phyloP scores from a whole-genome alignment of 2,797 vertebrate species.

The Tokudaia muenninki region DNA sequence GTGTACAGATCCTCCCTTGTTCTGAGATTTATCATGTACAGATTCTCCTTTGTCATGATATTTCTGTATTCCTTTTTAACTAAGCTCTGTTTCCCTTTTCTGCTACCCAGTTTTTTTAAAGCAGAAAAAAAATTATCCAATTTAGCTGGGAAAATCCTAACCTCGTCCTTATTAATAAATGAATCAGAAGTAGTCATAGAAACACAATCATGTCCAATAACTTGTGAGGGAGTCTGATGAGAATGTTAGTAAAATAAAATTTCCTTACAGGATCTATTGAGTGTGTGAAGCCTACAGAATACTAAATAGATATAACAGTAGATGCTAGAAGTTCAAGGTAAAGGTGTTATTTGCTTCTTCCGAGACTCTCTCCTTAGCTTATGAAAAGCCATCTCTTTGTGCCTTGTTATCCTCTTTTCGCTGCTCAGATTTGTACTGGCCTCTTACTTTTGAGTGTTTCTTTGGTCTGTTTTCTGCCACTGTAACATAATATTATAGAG shows the following conservation, averaged over 20 bases:
- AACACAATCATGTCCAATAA: no score
- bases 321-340: background rate
- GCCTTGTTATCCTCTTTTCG: background rate
- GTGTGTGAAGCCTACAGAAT: background rate
- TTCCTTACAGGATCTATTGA: background rate
- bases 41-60: background rate
- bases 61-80: background rate
- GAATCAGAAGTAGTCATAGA: background rate
- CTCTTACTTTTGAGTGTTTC: background rate
- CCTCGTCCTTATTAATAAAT: background rate
- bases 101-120: background rate
- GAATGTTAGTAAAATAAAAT: background rate
- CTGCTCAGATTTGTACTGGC: background rate
- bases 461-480: background rate
- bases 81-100: background rate
- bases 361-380: background rate
- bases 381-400: background rate
- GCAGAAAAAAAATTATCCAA: no score
- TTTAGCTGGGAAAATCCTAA: background rate
- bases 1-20: background rate
- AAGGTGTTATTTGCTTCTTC: background rate
- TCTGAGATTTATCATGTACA: background rate
- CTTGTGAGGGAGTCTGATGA: background rate
- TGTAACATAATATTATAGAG: background rate
- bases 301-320: no score